Conservation (phyloP, 2,113 vertebrate genomes). For the Riparia riparia region DNA sequence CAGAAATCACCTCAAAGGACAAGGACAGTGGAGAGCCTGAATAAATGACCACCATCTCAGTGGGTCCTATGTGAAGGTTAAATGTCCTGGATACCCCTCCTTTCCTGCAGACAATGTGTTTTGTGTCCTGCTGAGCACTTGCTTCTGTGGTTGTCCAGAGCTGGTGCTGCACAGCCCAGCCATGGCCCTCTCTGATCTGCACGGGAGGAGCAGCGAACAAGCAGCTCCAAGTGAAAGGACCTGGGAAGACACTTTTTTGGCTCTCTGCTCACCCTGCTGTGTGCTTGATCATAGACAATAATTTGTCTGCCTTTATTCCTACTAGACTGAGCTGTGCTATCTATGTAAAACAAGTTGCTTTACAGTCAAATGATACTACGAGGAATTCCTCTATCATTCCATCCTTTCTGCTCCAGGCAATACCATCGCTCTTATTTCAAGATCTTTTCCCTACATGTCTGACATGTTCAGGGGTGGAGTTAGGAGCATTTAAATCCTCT, state of each 20-base stretch:
- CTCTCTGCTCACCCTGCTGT: background rate
- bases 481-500: background rate
- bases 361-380: background rate
- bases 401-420: background rate
- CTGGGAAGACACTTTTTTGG: background rate
- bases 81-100: background rate
- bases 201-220: fast-evolving
- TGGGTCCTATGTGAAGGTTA: background rate
- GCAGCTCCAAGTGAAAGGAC: background rate
- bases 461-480: background rate
- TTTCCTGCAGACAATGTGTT: background rate
- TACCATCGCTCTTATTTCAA: background rate
- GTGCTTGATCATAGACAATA: background rate
- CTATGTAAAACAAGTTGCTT: background rate
- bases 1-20: background rate
- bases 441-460: background rate
- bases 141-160: background rate
- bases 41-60: background rate
- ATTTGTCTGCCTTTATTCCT: background rate
- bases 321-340: background rate
- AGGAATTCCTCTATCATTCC: background rate
- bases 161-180: background rate
- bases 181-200: background rate
- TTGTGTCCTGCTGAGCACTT: background rate
- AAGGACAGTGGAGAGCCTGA: background rate